phyloP scores from a whole-genome alignment of 1,140 invertebrate species.

The Pectinophora gossypiella region DNA sequence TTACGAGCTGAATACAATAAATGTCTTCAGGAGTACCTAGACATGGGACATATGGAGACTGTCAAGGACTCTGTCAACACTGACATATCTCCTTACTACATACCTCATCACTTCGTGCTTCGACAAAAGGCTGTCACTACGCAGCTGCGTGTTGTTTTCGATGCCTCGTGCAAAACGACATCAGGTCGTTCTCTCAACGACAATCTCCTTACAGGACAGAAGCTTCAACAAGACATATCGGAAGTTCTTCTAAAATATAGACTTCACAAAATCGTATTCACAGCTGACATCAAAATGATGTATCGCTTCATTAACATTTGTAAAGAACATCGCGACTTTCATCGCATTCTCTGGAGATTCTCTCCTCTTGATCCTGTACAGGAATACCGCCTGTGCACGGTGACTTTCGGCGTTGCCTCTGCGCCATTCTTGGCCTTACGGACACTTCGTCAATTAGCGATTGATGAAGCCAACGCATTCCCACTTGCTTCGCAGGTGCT shows the following conservation, averaged over 20 bases:
- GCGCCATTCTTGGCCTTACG: too few species aligned
- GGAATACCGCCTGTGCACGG: not conserved
- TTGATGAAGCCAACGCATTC: not conserved
- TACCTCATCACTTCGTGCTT: conserved; percentile 9
- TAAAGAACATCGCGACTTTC: not conserved
- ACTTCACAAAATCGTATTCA: not conserved
- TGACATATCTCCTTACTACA: not conserved
- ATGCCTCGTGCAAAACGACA: not conserved
- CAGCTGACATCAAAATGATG: not conserved
- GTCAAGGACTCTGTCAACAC: not conserved
- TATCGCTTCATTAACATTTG: not conserved
- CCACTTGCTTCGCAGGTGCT: conserved; percentile 7
- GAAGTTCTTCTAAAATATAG: not conserved
- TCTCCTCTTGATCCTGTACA: not conserved
- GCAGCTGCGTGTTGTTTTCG: not conserved
- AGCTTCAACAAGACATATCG: not conserved
- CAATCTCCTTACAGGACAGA: not conserved
- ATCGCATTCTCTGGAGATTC: too few species aligned
- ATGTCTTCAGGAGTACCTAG: conserved; percentile 10
- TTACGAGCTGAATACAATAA: not conserved
- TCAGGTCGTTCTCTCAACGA: not conserved
- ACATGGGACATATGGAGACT: conserved; percentile 7
- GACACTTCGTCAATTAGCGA: too few species aligned
- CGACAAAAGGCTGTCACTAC: not conserved
- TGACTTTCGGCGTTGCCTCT: not conserved